Conservation (phyloP, 2,113 vertebrate genomes). For the Brachyhypopomus gauderio region DNA sequence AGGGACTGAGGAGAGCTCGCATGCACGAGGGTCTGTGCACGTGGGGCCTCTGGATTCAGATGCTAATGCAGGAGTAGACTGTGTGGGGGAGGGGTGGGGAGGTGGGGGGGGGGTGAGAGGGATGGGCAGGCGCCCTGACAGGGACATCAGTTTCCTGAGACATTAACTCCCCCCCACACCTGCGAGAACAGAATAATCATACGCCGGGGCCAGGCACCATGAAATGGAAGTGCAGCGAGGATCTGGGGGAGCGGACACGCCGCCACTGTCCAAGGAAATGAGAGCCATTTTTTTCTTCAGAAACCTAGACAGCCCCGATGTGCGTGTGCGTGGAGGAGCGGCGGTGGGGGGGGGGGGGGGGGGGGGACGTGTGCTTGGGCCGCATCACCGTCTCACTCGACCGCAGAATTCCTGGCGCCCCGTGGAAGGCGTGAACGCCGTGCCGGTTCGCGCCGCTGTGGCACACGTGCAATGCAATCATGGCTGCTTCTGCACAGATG, state of each 20-base stretch:
- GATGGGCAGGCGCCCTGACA: conserved; percentile 76
- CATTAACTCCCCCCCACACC: conserved; percentile 80
- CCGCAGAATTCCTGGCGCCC: conserved; percentile 4
- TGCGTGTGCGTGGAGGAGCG: background rate
- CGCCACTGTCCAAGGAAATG: conserved; percentile 81
- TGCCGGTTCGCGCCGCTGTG: background rate
- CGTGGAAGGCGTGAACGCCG: background rate
- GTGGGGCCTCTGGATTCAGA: conserved; percentile 73
- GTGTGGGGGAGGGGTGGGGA: conserved; percentile 69
- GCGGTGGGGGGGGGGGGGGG: conserved; percentile 12
- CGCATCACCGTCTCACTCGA: conserved; percentile 8
- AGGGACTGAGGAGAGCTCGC: conserved; percentile 27
- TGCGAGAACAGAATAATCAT: conserved; percentile 84
- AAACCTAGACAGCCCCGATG: conserved; percentile 12
- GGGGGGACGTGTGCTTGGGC: conserved; percentile 24
- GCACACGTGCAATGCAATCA: too few species aligned
- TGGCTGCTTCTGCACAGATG: background rate
- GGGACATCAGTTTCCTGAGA: conserved; percentile 91
- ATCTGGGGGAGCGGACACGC: conserved; percentile 78
- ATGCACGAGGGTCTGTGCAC: conserved; percentile 18
- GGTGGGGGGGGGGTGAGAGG: conserved; percentile 78
- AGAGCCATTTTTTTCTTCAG: conserved; percentile 75
- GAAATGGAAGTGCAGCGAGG: conserved; percentile 83
- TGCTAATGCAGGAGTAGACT: conserved; percentile 85
- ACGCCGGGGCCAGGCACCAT: conserved; percentile 81